These are phyloP conservation scores for Poecile atricapillus DNA, from an alignment of 2,113 vertebrate species.

Conservation along the genomic window DNA sequence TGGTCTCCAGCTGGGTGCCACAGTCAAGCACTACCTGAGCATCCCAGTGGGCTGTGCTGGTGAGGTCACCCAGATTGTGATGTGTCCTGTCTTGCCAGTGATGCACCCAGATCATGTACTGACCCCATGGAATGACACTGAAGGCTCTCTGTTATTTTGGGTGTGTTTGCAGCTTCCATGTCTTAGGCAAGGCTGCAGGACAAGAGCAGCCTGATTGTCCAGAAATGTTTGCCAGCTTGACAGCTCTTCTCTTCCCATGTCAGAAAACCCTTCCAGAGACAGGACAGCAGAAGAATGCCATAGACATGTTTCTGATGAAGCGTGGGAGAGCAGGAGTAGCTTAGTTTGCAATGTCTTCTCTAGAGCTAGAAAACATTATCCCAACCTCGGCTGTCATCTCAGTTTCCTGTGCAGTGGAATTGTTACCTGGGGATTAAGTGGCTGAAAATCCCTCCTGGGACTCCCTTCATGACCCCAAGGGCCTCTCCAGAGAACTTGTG, in stretches of 20 bases:
- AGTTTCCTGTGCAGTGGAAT: not conserved
- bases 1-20: not conserved
- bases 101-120: rapidly evolving
- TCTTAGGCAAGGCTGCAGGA: not conserved
- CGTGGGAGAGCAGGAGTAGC: not conserved
- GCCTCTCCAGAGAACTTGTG: not conserved
- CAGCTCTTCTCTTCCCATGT: not conserved
- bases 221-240: not conserved
- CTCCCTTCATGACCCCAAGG: not conserved
- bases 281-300: not conserved
- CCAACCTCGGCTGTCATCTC: not conserved
- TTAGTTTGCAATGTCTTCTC: not conserved
- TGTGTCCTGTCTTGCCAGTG: not conserved
- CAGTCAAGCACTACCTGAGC: rapidly evolving
- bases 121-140: rapidly evolving
- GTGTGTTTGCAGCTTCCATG: not conserved
- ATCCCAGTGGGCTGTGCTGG: rapidly evolving
- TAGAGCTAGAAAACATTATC: not conserved
- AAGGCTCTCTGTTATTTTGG: not conserved
- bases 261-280: not conserved
- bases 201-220: not conserved
- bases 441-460: not conserved
- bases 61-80: not conserved
- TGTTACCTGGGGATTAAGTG: not conserved
- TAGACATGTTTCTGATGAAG: not conserved